Conservation (phyloP, 2,113 vertebrate genomes). For the Parotia lawesii region DNA sequence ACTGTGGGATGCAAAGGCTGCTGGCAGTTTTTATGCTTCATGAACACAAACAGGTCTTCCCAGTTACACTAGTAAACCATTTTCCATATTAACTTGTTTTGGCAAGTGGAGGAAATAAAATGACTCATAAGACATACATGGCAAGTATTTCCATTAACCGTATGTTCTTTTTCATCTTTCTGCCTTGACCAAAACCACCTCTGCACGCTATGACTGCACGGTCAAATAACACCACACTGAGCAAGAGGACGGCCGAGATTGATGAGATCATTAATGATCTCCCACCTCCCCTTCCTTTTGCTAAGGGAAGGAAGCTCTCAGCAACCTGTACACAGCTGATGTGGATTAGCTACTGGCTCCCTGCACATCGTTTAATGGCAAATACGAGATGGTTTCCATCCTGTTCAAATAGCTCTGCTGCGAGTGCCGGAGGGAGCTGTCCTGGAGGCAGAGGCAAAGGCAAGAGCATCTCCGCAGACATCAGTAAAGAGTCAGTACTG, state of each 20-base stretch:
- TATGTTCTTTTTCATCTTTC: neutral
- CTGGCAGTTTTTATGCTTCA: neutral
- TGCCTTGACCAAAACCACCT: neutral
- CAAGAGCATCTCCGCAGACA: neutral
- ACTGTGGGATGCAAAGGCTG: neutral
- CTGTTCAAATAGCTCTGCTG: neutral
- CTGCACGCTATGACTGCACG: fast-evolving
- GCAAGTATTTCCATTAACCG: neutral
- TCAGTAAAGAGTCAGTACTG: fast-evolving
- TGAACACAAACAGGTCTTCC: neutral
- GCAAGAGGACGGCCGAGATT: neutral
- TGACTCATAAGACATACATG: neutral
- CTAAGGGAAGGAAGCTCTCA: neutral
- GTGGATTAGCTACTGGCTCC: neutral
- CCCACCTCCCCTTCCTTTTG: neutral
- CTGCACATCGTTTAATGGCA: neutral
- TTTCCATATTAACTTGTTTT: constrained; percentile 2
- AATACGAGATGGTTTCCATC: fast-evolving
- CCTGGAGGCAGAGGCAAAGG: neutral
- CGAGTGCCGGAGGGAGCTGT: fast-evolving
- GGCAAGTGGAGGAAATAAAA: neutral
- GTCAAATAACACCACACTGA: neutral
- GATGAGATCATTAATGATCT: neutral
- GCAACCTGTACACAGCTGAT: neutral
- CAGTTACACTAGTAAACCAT: neutral